Evolutionary conservation across 2,113 vertebrate genomes (phyloP).

Genomic region (Lota lota): DNA sequence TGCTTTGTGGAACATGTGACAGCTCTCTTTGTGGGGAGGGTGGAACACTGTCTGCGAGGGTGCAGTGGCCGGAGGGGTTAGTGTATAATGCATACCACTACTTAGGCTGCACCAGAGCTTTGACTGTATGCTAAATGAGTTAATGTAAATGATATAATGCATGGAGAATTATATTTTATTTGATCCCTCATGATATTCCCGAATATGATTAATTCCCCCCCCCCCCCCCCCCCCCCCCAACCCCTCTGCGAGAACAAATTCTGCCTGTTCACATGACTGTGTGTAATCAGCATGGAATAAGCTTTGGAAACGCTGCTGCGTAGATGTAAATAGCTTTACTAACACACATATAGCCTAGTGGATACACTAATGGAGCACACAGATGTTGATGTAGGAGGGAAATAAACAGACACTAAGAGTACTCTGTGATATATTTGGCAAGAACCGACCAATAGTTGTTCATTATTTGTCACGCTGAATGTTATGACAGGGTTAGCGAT

Average conservation of each 20-base stretch:
- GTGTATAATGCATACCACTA: conserved; percentile 16
- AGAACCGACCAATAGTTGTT: background rate
- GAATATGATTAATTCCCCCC: conserved; percentile 7
- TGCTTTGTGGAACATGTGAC: conserved; percentile 53
- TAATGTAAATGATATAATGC: conserved; percentile 33
- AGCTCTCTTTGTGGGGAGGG: conserved; percentile 34
- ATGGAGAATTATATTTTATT: conserved; percentile 18
- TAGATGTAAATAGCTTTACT: conserved; percentile 9
- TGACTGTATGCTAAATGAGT: conserved; percentile 26
- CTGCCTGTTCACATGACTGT: conserved; percentile 5
- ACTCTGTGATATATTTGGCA: background rate
- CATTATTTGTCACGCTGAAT: too few relatives aligned
- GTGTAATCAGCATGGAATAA: conserved; percentile 6
- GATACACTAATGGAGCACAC: background rate
- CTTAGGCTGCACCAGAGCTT: conserved; percentile 14
- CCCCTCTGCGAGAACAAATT: background rate
- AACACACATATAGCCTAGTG: background rate
- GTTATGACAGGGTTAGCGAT: too few relatives aligned
- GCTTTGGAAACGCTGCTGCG: background rate
- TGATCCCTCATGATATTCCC: conserved; percentile 20
- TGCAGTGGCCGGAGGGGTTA: conserved; percentile 26
- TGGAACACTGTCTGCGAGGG: conserved; percentile 17
- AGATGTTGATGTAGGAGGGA: background rate
- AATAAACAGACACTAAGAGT: background rate
- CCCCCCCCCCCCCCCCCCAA: too few relatives aligned